Percentiles rank a stretch among this genome's conserved stretches.
Conservation (phyloP, 2,113 vertebrate genomes). For the Microtus oregoni region DNA sequence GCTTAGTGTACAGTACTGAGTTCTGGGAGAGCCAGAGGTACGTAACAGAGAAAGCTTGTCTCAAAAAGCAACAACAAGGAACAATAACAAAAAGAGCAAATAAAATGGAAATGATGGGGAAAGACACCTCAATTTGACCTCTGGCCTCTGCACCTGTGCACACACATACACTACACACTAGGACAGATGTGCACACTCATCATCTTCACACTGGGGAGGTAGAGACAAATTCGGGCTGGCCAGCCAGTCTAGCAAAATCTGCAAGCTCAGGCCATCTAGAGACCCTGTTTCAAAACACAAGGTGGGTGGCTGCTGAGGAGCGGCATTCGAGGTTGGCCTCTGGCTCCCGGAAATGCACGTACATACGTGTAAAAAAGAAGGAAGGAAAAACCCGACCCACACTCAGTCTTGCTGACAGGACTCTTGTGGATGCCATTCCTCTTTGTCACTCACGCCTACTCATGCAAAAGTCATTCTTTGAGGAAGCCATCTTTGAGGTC, state of each 20-base stretch:
- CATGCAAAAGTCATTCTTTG: conserved; percentile 7
- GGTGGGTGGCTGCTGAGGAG: background rate
- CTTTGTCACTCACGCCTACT: conserved; percentile 5
- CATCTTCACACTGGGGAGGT: background rate
- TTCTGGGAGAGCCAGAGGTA: background rate
- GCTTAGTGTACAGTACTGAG: background rate
- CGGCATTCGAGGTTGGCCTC: no score
- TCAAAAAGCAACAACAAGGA: background rate
- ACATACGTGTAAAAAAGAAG: background rate
- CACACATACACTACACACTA: background rate
- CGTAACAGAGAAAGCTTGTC: background rate
- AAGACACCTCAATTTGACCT: background rate
- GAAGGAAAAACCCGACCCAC: background rate
- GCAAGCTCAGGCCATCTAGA: background rate
- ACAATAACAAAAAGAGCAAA: background rate
- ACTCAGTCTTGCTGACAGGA: background rate
- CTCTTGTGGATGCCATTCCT: background rate
- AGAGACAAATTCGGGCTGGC: background rate
- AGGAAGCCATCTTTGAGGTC: background rate
- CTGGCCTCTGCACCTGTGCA: background rate
- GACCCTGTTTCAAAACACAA: background rate
- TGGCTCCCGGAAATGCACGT: background rate
- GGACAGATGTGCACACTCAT: background rate
- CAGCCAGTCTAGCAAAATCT: background rate
- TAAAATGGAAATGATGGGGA: background rate